Percentiles rank a stretch among this genome's conserved stretches.
Conservation (phyloP, 2,888 invertebrate species). For the Trilocha varians region DNA sequence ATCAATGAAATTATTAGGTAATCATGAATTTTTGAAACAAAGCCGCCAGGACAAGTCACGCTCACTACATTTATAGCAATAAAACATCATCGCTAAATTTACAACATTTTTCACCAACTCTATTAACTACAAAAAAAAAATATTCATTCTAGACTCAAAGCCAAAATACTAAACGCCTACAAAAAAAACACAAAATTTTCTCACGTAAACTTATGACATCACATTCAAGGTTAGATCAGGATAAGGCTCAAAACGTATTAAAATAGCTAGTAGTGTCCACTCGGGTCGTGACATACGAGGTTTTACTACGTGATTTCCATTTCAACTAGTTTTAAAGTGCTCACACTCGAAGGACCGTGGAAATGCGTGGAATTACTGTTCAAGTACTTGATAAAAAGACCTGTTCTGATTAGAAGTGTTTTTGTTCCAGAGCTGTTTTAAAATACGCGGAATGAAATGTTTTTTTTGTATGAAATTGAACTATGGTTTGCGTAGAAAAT, state of each 20-base stretch:
- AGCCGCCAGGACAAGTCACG: too few relatives aligned
- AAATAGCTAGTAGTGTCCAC: constrained; percentile 42
- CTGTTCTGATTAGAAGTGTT: too few relatives aligned
- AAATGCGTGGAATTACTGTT: background rate
- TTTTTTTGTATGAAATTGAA: too few relatives aligned
- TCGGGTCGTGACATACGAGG: constrained; percentile 42
- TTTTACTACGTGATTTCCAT: constrained; percentile 28
- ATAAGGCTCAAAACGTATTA: constrained; percentile 35
- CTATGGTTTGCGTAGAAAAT: too few relatives aligned
- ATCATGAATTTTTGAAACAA: too few relatives aligned
- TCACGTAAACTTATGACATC: constrained; percentile 44
- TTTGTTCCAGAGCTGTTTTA: too few relatives aligned
- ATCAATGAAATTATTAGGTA: too few relatives aligned
- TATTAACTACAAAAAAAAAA: background rate
- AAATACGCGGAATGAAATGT: too few relatives aligned
- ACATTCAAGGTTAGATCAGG: constrained; percentile 51
- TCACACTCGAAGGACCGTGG: background rate
- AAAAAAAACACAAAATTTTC: constrained; percentile 31
- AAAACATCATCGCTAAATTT: too few relatives aligned
- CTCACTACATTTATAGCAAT: too few relatives aligned
- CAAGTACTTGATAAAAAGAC: background rate
- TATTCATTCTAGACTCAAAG: background rate
- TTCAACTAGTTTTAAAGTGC: constrained; percentile 11
- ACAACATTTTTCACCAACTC: too few relatives aligned
- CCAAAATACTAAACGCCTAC: background rate